A percentile compares a stretch with the other conserved stretches of the same genome.
phyloP scores from a whole-genome alignment of 2,797 vertebrate species.

The Notoglanidium macrostoma region DNA sequence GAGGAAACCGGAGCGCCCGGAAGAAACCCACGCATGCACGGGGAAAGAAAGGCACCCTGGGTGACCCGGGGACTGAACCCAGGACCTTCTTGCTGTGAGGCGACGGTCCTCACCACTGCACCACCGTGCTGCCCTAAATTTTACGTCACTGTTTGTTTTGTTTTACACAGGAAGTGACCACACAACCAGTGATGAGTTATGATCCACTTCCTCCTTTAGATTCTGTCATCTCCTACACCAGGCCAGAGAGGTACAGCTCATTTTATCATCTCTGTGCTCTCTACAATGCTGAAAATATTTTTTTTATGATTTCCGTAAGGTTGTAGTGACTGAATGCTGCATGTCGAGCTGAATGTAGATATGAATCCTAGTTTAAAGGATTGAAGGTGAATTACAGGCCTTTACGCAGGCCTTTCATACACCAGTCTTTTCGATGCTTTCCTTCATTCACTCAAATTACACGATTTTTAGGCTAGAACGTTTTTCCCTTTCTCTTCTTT shows the following conservation, averaged over 20 bases:
- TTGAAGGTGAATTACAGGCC: neutral
- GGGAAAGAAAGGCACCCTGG: no score
- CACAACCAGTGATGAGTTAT: constrained; percentile 91
- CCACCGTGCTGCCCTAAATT: no score
- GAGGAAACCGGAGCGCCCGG: no score
- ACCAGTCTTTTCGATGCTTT: neutral
- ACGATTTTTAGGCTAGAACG: constrained; percentile 19
- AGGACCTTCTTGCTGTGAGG: no score
- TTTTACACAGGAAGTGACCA: constrained; percentile 86
- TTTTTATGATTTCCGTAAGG: neutral
- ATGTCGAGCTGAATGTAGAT: neutral
- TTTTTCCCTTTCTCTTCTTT: neutral
- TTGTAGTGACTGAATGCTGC: neutral
- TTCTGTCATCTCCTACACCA: constrained; percentile 85
- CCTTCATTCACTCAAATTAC: neutral
- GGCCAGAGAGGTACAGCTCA: constrained; percentile 86
- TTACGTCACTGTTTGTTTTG: neutral
- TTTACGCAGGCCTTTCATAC: neutral
- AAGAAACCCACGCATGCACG: no score
- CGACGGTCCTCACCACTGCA: no score
- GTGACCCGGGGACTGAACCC: no score
- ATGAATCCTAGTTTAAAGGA: neutral
- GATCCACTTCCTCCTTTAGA: constrained; percentile 94
- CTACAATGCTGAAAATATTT: neutral
- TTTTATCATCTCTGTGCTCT: neutral